These are phyloP conservation scores for Hybognathus amarus DNA, from an alignment of 2,797 vertebrate species.

Conservation along the genomic window DNA sequence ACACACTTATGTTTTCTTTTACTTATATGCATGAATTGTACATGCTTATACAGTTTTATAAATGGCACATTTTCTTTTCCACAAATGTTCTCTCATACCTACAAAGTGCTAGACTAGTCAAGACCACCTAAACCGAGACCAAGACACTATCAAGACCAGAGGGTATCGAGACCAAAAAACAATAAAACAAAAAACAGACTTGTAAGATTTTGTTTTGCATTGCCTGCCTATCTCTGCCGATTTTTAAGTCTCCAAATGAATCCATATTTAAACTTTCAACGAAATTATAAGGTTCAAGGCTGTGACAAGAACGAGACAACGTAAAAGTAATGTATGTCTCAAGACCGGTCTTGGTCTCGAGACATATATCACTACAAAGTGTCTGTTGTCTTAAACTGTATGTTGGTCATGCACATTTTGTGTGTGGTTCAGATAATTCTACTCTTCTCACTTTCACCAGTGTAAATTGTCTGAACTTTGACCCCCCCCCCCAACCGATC, in stretches of 20 bases:
- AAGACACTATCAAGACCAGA: no score
- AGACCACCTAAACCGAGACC: no score
- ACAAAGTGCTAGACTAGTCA: conserved; percentile 43
- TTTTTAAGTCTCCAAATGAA: no score
- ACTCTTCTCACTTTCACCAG: background rate
- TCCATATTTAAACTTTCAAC: no score
- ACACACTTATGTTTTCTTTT: background rate
- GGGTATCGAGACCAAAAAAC: no score
- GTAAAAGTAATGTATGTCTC: no score
- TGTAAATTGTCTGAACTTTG: conserved; percentile 12
- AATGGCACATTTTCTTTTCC: background rate
- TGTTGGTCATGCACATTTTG: conserved; percentile 32
- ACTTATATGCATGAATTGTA: background rate
- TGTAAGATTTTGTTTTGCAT: no score
- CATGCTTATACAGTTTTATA: background rate
- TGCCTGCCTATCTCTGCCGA: no score
- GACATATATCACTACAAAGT: conserved; percentile 42
- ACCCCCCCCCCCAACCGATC: background rate
- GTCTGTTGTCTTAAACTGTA: conserved; percentile 40
- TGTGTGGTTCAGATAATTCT: conserved; percentile 15
- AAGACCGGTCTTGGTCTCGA: no score
- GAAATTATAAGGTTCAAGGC: no score
- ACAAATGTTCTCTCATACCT: background rate
- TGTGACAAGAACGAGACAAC: no score
- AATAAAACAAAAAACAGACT: no score